phyloP scores from a whole-genome alignment of 1,140 invertebrate genomes.

The honey bee (Apis mellifera) region DNA sequence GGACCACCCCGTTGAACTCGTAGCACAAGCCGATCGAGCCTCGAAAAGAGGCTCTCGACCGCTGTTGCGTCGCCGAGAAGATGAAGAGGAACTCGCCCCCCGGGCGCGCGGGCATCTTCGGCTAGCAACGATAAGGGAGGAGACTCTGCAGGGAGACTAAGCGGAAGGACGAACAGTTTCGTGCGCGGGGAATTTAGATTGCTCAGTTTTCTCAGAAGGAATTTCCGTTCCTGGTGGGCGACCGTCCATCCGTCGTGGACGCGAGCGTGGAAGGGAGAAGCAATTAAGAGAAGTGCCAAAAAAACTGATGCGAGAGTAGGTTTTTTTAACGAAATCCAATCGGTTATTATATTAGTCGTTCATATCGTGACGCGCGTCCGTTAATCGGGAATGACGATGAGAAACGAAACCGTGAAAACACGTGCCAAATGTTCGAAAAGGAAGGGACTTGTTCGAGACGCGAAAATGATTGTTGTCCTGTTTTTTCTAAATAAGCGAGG shows the following conservation, averaged over 20 bases:
- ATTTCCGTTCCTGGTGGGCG: neutral
- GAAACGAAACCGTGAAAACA: neutral
- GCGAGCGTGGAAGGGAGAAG: too few species aligned
- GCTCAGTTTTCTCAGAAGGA: neutral
- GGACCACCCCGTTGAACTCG: constrained; percentile 75
- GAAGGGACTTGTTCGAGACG: neutral
- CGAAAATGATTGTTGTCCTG: too few species aligned
- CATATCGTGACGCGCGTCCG: neutral
- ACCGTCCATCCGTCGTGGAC: too few species aligned
- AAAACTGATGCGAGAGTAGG: constrained; percentile 29
- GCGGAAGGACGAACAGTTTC: neutral
- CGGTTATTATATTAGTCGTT: neutral
- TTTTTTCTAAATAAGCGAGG: too few species aligned
- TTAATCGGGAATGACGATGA: neutral
- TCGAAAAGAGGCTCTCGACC: constrained; percentile 18
- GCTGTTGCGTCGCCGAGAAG: neutral
- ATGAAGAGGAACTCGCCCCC: constrained; percentile 70
- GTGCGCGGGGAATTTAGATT: neutral
- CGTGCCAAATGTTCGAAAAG: constrained; percentile 23
- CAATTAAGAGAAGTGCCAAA: constrained; percentile 52
- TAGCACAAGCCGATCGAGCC: constrained; percentile 73
- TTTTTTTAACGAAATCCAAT: neutral
- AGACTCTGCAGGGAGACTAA: too few species aligned
- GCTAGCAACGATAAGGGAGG: constrained; percentile 14
- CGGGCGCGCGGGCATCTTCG: constrained; percentile 69